Evolutionary conservation across 2,113 vertebrate species (phyloP).

Genomic region (Pipa parva): DNA sequence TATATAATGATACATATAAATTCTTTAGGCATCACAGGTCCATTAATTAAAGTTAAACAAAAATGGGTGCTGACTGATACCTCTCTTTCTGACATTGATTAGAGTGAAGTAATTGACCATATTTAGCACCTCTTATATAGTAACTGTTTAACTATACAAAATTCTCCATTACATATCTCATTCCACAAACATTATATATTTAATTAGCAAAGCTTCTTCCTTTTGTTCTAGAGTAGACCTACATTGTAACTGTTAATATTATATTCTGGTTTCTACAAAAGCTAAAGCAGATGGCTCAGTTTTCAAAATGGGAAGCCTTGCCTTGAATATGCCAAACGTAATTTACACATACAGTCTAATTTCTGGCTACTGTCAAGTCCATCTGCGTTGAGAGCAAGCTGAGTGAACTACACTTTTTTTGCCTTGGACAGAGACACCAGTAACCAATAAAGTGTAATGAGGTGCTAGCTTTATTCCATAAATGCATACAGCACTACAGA

Average conservation of each 20-base stretch:
- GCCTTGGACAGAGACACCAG: slow-evolving; percentile 23
- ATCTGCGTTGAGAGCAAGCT: slow-evolving; percentile 25
- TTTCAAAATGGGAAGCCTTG: slow-evolving; percentile 17
- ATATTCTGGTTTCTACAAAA: not conserved
- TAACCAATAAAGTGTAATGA: slow-evolving; percentile 29
- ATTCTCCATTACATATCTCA: too few relatives aligned
- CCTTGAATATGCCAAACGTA: slow-evolving; percentile 16
- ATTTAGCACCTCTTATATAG: too few relatives aligned
- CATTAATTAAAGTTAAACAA: too few relatives aligned
- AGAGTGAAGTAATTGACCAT: too few relatives aligned
- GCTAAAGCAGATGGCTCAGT: slow-evolving; percentile 27
- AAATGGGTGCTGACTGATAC: too few relatives aligned
- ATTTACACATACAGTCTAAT: slow-evolving; percentile 17
- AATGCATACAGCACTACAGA: slow-evolving; percentile 26
- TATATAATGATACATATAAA: too few relatives aligned
- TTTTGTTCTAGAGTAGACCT: slow-evolving; percentile 1
- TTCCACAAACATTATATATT: too few relatives aligned
- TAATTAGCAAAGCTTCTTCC: too few relatives aligned
- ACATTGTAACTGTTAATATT: slow-evolving; percentile 7
- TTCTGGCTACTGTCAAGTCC: slow-evolving; percentile 32
- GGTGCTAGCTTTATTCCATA: slow-evolving; percentile 23
- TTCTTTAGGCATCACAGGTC: too few relatives aligned
- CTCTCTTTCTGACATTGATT: too few relatives aligned
- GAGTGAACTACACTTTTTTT: slow-evolving; percentile 16
- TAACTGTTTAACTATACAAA: too few relatives aligned